phyloP scores from a whole-genome alignment of 2,888 invertebrate genomes.

The Hemistola chrysoprasaria region DNA sequence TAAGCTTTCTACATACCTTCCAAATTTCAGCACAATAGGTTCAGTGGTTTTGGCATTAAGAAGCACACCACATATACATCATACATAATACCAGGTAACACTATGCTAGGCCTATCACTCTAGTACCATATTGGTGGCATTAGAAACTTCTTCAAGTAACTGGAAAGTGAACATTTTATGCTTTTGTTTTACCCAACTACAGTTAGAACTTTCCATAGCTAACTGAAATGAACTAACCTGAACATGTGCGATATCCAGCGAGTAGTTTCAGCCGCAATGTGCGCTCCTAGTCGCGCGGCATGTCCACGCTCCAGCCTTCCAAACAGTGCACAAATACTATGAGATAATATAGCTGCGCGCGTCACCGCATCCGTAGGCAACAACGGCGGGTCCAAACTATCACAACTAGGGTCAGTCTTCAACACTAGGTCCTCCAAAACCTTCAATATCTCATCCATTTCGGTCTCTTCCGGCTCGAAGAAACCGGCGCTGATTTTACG shows the following conservation, averaged over 20 bases:
- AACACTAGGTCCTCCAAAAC: conserved; percentile 82
- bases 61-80: no score
- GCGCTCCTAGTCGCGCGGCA: conserved; percentile 89
- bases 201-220: no score
- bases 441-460: conserved; percentile 84
- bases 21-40: no score
- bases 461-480: conserved; percentile 79
- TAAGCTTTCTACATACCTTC: no score
- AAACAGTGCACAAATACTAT: conserved; percentile 93
- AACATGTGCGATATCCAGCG: conserved; percentile 94
- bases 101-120: no score
- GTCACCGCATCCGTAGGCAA: conserved; percentile 84
- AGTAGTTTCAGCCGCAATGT: conserved; percentile 92
- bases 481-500: conserved; percentile 78
- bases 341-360: conserved; percentile 87
- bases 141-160: no score
- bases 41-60: no score
- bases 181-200: no score
- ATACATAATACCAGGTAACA: no score
- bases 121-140: no score
- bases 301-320: conserved; percentile 91
- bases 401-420: conserved; percentile 84
- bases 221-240: conserved; percentile 75
- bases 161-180: no score
- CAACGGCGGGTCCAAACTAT: conserved; percentile 83